These are phyloP conservation scores for Sorex maritimensis DNA, from an alignment of 2,797 vertebrate species.

Conservation along the genomic window DNA sequence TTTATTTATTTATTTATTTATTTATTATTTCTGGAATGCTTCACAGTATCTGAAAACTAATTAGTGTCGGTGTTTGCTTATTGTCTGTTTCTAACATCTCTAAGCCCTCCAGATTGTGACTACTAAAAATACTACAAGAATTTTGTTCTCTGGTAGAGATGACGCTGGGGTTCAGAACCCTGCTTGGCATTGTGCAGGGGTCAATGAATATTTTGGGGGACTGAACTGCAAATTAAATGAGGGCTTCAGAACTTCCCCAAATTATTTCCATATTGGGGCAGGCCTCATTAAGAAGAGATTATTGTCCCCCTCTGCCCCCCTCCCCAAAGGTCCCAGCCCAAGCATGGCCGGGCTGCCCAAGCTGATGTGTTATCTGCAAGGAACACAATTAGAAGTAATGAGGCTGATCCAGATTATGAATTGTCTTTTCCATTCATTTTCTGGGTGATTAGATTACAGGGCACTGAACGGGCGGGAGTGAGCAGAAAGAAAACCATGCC, in stretches of 20 bases:
- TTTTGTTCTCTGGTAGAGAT: not conserved
- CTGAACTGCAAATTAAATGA: not conserved
- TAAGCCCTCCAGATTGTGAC: not conserved
- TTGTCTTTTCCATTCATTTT: conserved; percentile 59
- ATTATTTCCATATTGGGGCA: not conserved
- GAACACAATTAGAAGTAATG: conserved; percentile 66
- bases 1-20: not conserved
- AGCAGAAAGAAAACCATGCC: not conserved
- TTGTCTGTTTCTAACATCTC: not conserved
- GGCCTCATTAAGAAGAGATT: conserved; percentile 22
- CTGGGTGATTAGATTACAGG: conserved; percentile 41
- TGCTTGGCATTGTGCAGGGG: not conserved
- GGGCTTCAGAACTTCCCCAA: not conserved
- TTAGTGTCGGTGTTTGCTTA: conserved; percentile 7
- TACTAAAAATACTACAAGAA: not conserved
- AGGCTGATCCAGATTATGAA: conserved; percentile 59
- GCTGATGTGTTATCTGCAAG: conserved; percentile 12
- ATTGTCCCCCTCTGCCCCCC: not conserved
- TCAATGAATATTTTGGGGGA: conserved; percentile 15
- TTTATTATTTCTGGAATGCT: not conserved
- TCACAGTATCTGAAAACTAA: conserved; percentile 37
- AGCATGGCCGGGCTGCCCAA: not conserved
- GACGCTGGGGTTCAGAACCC: not conserved
- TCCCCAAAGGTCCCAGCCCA: conserved; percentile 48
- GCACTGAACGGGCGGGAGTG: conserved; percentile 8